A percentile compares a stretch with the other conserved stretches of the same genome.
These are phyloP conservation scores for Passerina amoena DNA, from an alignment of 2,113 vertebrate genomes.

Conservation along the genomic window DNA sequence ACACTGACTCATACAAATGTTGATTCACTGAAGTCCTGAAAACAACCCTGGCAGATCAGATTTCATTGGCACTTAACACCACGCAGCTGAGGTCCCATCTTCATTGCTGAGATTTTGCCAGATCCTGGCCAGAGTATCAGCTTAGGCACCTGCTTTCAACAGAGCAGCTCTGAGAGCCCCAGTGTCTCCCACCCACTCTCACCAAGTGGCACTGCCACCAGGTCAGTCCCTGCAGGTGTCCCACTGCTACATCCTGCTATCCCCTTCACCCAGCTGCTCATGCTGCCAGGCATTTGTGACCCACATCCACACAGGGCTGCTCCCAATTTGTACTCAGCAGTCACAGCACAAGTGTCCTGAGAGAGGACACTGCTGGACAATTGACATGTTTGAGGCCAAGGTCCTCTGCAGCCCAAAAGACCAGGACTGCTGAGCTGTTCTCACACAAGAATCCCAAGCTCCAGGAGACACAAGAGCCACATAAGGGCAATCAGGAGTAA, in stretches of 20 bases:
- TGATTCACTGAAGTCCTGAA: background rate
- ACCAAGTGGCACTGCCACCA: background rate
- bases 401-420: background rate
- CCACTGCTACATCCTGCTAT: background rate
- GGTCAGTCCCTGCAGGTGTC: background rate
- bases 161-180: background rate
- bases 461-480: background rate
- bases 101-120: background rate
- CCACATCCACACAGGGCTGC: background rate
- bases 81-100: background rate
- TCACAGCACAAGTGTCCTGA: background rate
- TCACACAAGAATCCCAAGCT: background rate
- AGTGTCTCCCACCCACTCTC: background rate
- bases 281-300: rapidly evolving
- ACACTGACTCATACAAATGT: background rate
- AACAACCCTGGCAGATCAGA: background rate
- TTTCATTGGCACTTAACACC: background rate
- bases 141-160: background rate
- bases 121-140: background rate
- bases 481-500: background rate
- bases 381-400: rapidly evolving
- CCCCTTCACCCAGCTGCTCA: background rate
- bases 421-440: background rate
- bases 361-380: background rate
- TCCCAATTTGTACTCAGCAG: background rate